A percentile compares a stretch with the other conserved stretches of the same genome.
phyloP scores from a whole-genome alignment of 1,140 invertebrate species.

The Achroia grisella region DNA sequence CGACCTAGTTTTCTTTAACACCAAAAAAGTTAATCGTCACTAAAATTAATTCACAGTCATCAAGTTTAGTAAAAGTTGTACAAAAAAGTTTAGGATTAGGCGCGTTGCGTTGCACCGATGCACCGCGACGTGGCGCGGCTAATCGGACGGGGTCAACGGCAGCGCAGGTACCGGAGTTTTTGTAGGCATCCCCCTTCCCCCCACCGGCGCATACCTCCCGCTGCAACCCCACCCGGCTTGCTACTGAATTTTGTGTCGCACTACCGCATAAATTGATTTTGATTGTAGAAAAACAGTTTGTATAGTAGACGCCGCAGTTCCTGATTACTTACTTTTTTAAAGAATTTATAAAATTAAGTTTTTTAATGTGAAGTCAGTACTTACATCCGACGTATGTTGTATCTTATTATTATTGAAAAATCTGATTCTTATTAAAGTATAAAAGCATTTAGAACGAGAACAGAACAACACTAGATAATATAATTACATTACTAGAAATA shows the following conservation, averaged over 20 bases:
- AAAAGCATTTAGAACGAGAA: too few relatives aligned
- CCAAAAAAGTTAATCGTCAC: slow-evolving; percentile 2
- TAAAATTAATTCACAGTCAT: slow-evolving; percentile 25
- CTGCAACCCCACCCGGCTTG: slow-evolving; percentile 18
- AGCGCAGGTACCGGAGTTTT: slow-evolving; percentile 57
- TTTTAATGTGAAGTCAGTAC: too few relatives aligned
- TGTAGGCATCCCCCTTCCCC: slow-evolving; percentile 18
- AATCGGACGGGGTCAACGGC: slow-evolving; percentile 58
- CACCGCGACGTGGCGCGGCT: slow-evolving; percentile 33
- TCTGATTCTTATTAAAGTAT: too few relatives aligned
- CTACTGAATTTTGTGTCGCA: slow-evolving; percentile 51
- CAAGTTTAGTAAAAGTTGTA: slow-evolving; percentile 6
- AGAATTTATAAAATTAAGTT: too few relatives aligned
- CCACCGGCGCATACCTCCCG: slow-evolving; percentile 34
- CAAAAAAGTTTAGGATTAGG: slow-evolving; percentile 31
- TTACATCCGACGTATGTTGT: too few relatives aligned
- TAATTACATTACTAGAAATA: too few relatives aligned
- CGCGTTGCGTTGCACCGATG: slow-evolving; percentile 32
- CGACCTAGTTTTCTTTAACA: background rate
- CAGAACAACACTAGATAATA: too few relatives aligned
- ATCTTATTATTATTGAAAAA: too few relatives aligned
- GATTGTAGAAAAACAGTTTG: background rate
- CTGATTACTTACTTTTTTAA: too few relatives aligned
- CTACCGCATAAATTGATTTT: slow-evolving; percentile 14
- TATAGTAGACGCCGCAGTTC: too few relatives aligned